A percentile compares a stretch with the other conserved stretches of the same genome.
Conservation (phyloP, 37 sponge, comb jelly and placozoan species). For the Geodia barretti region DNA sequence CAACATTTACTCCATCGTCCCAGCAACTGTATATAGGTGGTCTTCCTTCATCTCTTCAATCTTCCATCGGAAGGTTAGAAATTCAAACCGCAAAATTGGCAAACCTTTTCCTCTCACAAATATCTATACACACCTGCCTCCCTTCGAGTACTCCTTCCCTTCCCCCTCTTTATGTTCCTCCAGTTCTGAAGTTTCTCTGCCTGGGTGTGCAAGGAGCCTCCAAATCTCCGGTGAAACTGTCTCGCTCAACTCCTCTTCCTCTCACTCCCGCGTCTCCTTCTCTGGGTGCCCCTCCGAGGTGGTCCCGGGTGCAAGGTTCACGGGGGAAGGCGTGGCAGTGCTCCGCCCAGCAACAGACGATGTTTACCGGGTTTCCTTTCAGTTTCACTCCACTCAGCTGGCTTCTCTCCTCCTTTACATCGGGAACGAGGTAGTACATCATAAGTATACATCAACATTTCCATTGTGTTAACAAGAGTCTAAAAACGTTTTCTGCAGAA, state of each 20-base stretch:
- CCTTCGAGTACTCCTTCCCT: too few relatives aligned
- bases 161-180: neutral
- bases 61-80: neutral
- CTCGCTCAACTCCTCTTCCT: neutral
- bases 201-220: slow-evolving; percentile 47
- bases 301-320: slow-evolving; percentile 51
- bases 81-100: too few relatives aligned
- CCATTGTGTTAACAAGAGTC: too few relatives aligned
- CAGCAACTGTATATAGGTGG: neutral
- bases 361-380: slow-evolving; percentile 5
- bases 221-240: slow-evolving; percentile 2
- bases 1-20: neutral
- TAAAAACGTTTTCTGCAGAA: too few relatives aligned
- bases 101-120: neutral
- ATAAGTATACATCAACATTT: too few relatives aligned
- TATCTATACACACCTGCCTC: too few relatives aligned
- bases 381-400: slow-evolving; percentile 47
- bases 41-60: neutral
- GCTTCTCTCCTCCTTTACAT: slow-evolving; percentile 38
- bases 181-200: slow-evolving; percentile 4
- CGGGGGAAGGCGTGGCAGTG: slow-evolving; percentile 52
- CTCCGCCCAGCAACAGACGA: neutral
- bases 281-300: slow-evolving; percentile 40
- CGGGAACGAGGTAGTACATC: neutral
- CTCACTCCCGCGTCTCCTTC: neutral